Conservation (phyloP, 2,888 invertebrate species). For the Rutpela maculata region DNA sequence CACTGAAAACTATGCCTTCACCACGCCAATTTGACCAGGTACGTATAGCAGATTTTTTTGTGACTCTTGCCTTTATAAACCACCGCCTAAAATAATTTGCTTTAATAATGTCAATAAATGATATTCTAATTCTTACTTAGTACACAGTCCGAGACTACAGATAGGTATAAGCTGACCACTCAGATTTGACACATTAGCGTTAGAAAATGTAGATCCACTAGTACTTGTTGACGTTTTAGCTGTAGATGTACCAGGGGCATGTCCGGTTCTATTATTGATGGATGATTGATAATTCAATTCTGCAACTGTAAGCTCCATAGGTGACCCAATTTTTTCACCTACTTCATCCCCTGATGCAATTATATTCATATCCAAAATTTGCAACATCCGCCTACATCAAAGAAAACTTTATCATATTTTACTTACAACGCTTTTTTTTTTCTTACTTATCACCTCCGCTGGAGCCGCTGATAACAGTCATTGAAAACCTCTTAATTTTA, state of each 20-base stretch:
- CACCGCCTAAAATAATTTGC: constrained; percentile 78
- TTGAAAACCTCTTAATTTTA: constrained; percentile 86
- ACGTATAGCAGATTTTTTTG: constrained; percentile 86
- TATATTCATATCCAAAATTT: constrained; percentile 87
- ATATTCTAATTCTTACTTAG: constrained; percentile 79
- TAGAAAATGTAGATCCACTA: constrained; percentile 27
- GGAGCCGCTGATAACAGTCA: constrained; percentile 86
- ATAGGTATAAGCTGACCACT: constrained; percentile 81
- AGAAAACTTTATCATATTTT: neutral
- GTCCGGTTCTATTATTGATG: constrained; percentile 23
- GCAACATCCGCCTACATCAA: constrained; percentile 84
- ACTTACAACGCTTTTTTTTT: neutral
- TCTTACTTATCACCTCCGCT: constrained; percentile 77
- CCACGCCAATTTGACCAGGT: constrained; percentile 95
- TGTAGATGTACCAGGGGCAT: constrained; percentile 32
- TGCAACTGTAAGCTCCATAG: constrained; percentile 75
- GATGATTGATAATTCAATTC: neutral
- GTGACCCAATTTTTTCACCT: constrained; percentile 86
- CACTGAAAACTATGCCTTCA: constrained; percentile 94
- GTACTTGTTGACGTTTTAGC: constrained; percentile 34
- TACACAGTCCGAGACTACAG: constrained; percentile 92
- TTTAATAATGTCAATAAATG: neutral
- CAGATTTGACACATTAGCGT: constrained; percentile 39
- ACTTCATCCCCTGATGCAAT: constrained; percentile 84
- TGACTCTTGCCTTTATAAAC: constrained; percentile 93